Conservation (phyloP, 2,888 invertebrate species). For the Prosopocoilus inquinatus region DNA sequence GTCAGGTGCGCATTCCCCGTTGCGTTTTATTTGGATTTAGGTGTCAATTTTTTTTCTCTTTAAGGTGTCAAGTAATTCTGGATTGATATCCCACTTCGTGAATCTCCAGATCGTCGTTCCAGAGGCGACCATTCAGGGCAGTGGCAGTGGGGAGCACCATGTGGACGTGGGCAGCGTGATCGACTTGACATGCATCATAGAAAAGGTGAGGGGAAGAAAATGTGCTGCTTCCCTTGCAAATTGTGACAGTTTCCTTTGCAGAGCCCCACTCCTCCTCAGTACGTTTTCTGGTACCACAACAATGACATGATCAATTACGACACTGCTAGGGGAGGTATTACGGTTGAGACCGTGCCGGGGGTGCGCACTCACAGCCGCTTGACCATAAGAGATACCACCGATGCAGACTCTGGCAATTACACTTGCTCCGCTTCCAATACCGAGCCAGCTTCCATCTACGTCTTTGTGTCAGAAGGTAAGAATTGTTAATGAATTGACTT, state of each 20-base stretch:
- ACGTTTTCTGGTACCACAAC: constrained; percentile 95
- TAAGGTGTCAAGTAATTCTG: constrained; percentile 80
- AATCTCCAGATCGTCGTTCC: constrained; percentile 86
- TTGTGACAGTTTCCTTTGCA: constrained; percentile 47
- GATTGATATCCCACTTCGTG: constrained; percentile 83
- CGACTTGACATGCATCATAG: constrained; percentile 86
- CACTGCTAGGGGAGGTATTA: constrained; percentile 75
- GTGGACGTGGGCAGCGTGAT: constrained; percentile 88
- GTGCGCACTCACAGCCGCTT: constrained; percentile 82
- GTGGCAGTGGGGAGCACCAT: constrained; percentile 77
- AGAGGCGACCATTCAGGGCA: constrained; percentile 83
- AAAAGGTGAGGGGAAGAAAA: constrained; percentile 68
- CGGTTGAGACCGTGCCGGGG: constrained; percentile 80
- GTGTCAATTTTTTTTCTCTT: constrained; percentile 34
- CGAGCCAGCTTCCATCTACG: constrained; percentile 84
- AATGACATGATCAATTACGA: constrained; percentile 93
- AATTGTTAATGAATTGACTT: neutral
- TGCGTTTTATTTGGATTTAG: neutral
- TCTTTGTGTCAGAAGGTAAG: constrained; percentile 88
- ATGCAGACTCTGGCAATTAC: constrained; percentile 87
- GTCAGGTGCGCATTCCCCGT: constrained; percentile 66
- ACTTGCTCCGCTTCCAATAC: constrained; percentile 88
- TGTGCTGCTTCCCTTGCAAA: neutral
- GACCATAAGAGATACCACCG: constrained; percentile 78
- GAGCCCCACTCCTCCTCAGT: constrained; percentile 91